Percentiles rank a stretch among this genome's conserved stretches.
These are phyloP conservation scores for Drosophila varians DNA, from an alignment of 1,140 invertebrate genomes.

Conservation along the genomic window DNA sequence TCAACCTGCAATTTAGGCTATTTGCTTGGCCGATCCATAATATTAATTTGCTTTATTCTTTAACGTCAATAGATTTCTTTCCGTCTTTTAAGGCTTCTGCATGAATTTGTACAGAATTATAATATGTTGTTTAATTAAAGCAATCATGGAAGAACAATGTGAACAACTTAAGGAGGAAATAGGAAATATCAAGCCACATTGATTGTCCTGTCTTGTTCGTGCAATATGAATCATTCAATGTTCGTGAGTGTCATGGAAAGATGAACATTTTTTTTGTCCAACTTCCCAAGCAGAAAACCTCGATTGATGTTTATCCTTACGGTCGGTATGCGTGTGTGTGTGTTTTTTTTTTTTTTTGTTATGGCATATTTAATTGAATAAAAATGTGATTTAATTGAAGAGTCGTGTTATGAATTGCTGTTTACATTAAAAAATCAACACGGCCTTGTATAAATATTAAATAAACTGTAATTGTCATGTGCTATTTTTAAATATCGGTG, in stretches of 20 bases:
- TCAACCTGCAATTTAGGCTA: neutral
- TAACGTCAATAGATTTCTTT: slow-evolving; percentile 1
- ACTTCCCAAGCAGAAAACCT: neutral
- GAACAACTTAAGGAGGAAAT: slow-evolving; percentile 47
- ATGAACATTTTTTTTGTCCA: slow-evolving; percentile 8
- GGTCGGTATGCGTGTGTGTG: neutral
- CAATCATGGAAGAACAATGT: slow-evolving; percentile 56
- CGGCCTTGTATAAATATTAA: slow-evolving; percentile 42
- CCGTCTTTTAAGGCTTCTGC: neutral
- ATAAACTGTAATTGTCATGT: slow-evolving; percentile 55
- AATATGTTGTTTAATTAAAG: slow-evolving; percentile 13
- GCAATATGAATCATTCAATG: slow-evolving; percentile 49
- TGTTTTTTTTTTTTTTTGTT: too few species aligned
- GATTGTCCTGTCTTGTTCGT: slow-evolving; percentile 70
- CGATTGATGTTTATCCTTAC: neutral
- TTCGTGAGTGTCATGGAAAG: slow-evolving; percentile 47
- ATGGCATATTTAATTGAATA: slow-evolving; percentile 34
- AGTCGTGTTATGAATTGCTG: slow-evolving; percentile 34
- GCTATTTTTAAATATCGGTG: slow-evolving; percentile 69
- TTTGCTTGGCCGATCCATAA: neutral
- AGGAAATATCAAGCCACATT: slow-evolving; percentile 76
- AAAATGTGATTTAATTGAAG: slow-evolving; percentile 56
- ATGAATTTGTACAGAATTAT: slow-evolving; percentile 15
- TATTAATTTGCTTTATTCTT: neutral
- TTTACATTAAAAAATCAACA: slow-evolving; percentile 45